Evolutionary conservation across 2,888 invertebrate species (phyloP), one percentile per base, ranked within the genome.

Genomic region (Panzeria rudis): DNA sequence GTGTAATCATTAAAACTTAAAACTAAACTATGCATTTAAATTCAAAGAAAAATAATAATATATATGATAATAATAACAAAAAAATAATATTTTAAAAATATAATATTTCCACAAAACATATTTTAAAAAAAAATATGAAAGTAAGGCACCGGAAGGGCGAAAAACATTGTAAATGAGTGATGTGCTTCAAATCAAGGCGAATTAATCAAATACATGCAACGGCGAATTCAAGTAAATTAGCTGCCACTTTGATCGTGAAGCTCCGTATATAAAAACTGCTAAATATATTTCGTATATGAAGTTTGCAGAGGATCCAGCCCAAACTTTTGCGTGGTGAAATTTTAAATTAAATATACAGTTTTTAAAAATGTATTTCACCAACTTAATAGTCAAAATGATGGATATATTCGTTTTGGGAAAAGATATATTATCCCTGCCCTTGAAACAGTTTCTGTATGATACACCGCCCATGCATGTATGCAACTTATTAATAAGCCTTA

Each of bases 1-100:
- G n/a, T n/a, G 69, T 52, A 56, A 52, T 76, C 66, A 25, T 29
- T 44, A 77, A 71, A 38, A 66, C 50, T 69, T 25, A 69, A 75
- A 38, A 62, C 41, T 71, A 71, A 52, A 76, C 17, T 23, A n/a
- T n/a, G n/a, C n/a, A n/a, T n/a, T n/a, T n/a, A 47, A 35, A 61
- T 25, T 13, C 41, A 47, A 41, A 6, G 4, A 7, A 50, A 54
- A 59, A 29, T 52, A 52, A 23, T 54, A 25, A 11, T 20, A 54
- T 54, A 54, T 25, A 54, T 47, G 20, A 50, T 50, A n/a, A 35
- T 32, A 47, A 61, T 13, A 54, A 62, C 29, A 5, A 56, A 41
- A 50, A 20, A 52, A 41, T 8, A 68, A 47, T 44, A 64, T 35
- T 11, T 35, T 17, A 64, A 62, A 41, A 41, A 44, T 54, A 17